A percentile compares a stretch with the other conserved stretches of the same genome.
phyloP scores from a whole-genome alignment of 2,113 vertebrate species.

The Triplophysa tibetana region DNA sequence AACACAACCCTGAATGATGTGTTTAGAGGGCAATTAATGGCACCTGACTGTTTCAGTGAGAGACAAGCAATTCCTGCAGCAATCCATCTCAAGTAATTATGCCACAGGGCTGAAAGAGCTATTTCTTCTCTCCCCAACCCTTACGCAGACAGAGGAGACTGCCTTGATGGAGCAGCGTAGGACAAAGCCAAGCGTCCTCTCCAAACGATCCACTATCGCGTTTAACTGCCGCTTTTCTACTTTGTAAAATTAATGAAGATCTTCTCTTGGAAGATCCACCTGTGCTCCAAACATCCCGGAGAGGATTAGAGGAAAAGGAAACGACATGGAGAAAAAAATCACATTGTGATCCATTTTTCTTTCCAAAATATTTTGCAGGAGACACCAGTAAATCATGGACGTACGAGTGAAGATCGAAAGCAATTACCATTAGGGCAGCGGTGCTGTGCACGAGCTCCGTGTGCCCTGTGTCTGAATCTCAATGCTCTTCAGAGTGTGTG shows the following conservation, averaged over 20 bases:
- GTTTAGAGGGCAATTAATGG: constrained; percentile 64
- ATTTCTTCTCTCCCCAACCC: constrained; percentile 49
- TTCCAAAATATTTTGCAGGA: constrained; percentile 88
- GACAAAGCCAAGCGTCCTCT: constrained; percentile 64
- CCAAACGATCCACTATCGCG: constrained; percentile 67
- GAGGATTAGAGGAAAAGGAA: not conserved
- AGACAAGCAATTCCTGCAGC: constrained; percentile 68
- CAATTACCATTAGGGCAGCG: constrained; percentile 95
- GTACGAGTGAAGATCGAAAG: constrained; percentile 91
- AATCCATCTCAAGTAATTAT: constrained; percentile 76
- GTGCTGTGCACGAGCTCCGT: constrained; percentile 78
- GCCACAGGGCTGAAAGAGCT: constrained; percentile 53
- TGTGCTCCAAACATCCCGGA: constrained; percentile 25
- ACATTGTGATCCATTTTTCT: constrained; percentile 75
- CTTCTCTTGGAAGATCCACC: constrained; percentile 48
- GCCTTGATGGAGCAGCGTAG: constrained; percentile 63
- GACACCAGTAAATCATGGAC: constrained; percentile 82
- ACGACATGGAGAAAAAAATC: constrained; percentile 53
- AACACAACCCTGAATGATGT: constrained; percentile 63
- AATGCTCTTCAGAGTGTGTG: constrained; percentile 83
- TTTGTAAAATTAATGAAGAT: constrained; percentile 59
- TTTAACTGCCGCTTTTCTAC: constrained; percentile 59
- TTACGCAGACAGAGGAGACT: constrained; percentile 57
- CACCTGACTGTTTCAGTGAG: constrained; percentile 70
- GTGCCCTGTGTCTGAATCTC: constrained; percentile 85